Evolutionary conservation across 2,888 invertebrate species (phyloP), one percentile per base, ranked within the genome.

Genomic region (Loripinus fragilis): DNA sequence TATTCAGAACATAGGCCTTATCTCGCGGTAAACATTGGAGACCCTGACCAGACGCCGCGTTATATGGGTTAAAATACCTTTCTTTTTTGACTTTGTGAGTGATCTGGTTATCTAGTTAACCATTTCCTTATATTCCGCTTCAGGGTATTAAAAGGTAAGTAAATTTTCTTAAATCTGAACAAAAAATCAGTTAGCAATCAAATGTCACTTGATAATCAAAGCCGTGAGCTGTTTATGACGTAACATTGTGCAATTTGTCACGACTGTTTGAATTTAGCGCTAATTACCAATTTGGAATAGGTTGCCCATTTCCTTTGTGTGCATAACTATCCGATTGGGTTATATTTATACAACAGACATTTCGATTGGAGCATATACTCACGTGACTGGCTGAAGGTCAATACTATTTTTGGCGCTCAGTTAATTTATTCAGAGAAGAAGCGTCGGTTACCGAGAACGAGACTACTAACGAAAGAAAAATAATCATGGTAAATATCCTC

Each of bases 321-420:
- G 1, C 17, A 23, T 8, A 20, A 8, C 1, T 23, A 5, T 68
- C 66, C 66, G 15, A 77, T 81, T 81, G 65, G 80, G 33, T 41
- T 12, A 17, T 23, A 10, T 7, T n/a, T 33, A 52, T 74, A 69
- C 69, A 74, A 74, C 50, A 10, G 0, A n/a, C 1, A 20, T 28
- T 78, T 68, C 74, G 41, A 79, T 83, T 81, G 74, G 83, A n/a
- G 28, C 3, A 41, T 2, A 17, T 15, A 20, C 30, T 67, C 83
- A 83, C 80, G 83, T 83, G 83, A 78, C 70, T 28, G 41, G 41
- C 50, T 76, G 3, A 45, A 69, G 67, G 48, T 73, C 50, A 66
- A 55, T 52, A 74, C 75, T 83, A 83, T 83, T 83, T 83, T 84
- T 81, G 84, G 81, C 81, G 81, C 74, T 71, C 73, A 77, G 65